Percentiles rank a stretch among this genome's conserved stretches.
phyloP scores from a whole-genome alignment of 2,888 invertebrate species.

The Portevinia maculata region DNA sequence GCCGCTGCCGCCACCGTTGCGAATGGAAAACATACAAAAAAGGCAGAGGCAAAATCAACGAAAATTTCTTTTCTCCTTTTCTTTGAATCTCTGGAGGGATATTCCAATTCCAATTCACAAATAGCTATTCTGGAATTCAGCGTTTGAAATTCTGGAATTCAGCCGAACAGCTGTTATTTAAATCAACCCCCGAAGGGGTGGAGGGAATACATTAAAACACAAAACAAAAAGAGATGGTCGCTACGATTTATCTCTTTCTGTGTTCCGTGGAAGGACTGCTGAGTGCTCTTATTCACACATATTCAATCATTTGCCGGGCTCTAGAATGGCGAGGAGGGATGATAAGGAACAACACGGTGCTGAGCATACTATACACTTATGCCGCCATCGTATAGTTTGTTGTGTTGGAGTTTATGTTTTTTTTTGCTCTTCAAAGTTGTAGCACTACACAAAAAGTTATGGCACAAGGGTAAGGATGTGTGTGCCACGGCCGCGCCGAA shows the following conservation, averaged over 20 bases:
- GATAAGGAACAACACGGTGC: slow-evolving; percentile 25
- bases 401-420: slow-evolving; percentile 45
- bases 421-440: slow-evolving; percentile 2
- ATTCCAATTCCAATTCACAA: slow-evolving; percentile 10
- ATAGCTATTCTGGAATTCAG: slow-evolving; percentile 64
- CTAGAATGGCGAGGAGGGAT: slow-evolving; percentile 57
- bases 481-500: slow-evolving; percentile 71
- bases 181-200: slow-evolving; percentile 3
- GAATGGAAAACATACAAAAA: slow-evolving; percentile 30
- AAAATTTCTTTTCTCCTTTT: slow-evolving; percentile 21
- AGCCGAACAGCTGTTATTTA: slow-evolving; percentile 66
- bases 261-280: slow-evolving; percentile 68
- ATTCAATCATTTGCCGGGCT: slow-evolving; percentile 67
- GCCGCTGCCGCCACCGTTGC: slow-evolving; percentile 13
- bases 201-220: slow-evolving; percentile 23
- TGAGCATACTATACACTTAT: neutral
- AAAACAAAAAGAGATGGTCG: slow-evolving; percentile 44
- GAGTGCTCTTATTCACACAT: slow-evolving; percentile 73
- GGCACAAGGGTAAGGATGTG: slow-evolving; percentile 56
- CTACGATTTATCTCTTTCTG: slow-evolving; percentile 66
- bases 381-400: slow-evolving; percentile 17
- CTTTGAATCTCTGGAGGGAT: slow-evolving; percentile 29
- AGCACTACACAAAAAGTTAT: slow-evolving; percentile 22
- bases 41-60: slow-evolving; percentile 31
- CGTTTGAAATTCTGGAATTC: slow-evolving; percentile 63